Conservation (phyloP, 2,888 invertebrate species). For the Eilema depressum region DNA sequence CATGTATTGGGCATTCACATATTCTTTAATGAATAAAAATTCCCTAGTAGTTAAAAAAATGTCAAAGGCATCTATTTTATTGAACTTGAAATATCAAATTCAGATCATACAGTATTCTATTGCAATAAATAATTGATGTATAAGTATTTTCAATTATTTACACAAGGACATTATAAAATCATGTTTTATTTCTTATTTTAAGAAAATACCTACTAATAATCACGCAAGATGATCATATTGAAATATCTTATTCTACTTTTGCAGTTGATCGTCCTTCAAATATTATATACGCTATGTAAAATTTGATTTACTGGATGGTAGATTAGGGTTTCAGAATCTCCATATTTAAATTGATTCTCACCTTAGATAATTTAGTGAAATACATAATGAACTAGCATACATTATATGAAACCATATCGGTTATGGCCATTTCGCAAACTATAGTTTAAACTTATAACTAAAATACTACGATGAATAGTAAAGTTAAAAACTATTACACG, state of each 20-base stretch:
- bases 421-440: background rate
- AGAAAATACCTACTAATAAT: background rate
- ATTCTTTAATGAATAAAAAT: background rate
- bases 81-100: background rate
- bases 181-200: background rate
- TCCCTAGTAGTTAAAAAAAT: background rate
- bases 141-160: background rate
- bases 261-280: background rate
- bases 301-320: background rate
- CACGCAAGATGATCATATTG: background rate
- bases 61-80: background rate
- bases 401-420: background rate
- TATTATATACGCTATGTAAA: background rate
- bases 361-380: background rate
- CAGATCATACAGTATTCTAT: background rate
- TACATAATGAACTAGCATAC: background rate
- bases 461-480: background rate
- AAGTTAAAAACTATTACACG: background rate
- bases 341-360: background rate
- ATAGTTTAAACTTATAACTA: background rate
- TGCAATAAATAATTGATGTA: background rate
- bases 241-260: background rate
- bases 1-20: no score
- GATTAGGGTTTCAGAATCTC: background rate
- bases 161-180: background rate